Percentiles rank a stretch among this genome's conserved stretches.
phyloP scores from a whole-genome alignment of 2,797 vertebrate species.

The Varecia variegata region DNA sequence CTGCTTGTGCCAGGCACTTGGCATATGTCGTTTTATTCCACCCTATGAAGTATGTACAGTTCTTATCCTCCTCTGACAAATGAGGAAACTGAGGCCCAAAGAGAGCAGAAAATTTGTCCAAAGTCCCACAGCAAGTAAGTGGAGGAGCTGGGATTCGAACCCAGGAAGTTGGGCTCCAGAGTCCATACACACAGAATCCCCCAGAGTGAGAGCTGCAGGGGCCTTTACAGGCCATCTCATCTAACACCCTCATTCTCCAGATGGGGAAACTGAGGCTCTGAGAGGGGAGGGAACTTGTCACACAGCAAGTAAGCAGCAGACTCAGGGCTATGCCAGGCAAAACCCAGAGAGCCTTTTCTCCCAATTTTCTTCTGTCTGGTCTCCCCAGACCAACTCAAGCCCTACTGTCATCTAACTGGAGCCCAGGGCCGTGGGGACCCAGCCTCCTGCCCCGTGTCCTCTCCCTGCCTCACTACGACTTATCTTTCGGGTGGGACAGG shows the following conservation, averaged over 20 bases:
- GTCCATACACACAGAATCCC: not conserved
- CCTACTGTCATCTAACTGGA: not conserved
- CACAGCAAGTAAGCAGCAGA: not conserved
- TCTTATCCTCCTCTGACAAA: not conserved
- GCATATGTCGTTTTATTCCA: not conserved
- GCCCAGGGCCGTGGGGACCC: not conserved
- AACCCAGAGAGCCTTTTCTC: not conserved
- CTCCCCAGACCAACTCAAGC: not conserved
- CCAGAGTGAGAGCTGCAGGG: not conserved
- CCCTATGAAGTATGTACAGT: not conserved
- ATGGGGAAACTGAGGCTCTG: not conserved
- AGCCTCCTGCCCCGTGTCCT: not conserved
- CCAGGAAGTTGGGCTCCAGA: not conserved
- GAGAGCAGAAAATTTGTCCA: not conserved
- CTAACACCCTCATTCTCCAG: not conserved
- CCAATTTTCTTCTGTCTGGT: not conserved
- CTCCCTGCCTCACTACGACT: rapidly evolving
- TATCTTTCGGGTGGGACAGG: not conserved
- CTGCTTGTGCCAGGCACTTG: not conserved
- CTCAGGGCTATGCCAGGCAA: not conserved
- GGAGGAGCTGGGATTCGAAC: not conserved
- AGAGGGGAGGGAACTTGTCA: not conserved
- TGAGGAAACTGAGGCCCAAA: not conserved
- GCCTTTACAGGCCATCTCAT: not conserved
- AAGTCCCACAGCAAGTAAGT: not conserved